A percentile compares a stretch with the other conserved stretches of the same genome.
Conservation (phyloP, 2,113 vertebrate genomes). For the Stegostoma tigrinum region DNA sequence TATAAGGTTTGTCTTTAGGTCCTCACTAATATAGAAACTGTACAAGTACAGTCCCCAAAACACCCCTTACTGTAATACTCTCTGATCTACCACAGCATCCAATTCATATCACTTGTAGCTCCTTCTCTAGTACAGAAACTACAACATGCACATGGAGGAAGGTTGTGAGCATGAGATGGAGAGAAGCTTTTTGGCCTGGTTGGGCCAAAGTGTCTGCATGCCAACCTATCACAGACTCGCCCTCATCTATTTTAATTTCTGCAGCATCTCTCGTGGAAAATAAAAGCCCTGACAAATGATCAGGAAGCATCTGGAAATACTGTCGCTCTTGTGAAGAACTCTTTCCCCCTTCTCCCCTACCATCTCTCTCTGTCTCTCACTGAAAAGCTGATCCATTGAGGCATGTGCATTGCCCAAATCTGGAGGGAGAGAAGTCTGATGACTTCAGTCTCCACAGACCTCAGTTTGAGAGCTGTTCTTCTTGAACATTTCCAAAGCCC, state of each 20-base stretch:
- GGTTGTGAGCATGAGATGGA: background rate
- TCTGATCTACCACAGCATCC: background rate
- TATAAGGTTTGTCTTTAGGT: background rate
- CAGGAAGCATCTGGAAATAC: background rate
- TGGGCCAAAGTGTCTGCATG: background rate
- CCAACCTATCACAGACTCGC: background rate
- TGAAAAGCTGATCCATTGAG: background rate
- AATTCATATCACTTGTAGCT: background rate
- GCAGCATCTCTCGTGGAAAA: background rate
- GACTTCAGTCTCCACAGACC: background rate
- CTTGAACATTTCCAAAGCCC: background rate
- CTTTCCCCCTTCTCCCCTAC: background rate
- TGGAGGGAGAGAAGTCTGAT: background rate
- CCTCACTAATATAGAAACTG: constrained; percentile 14
- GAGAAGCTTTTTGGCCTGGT: too few relatives aligned
- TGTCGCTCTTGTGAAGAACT: background rate
- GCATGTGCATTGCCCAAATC: background rate
- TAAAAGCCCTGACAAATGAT: too few relatives aligned
- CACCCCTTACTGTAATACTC: background rate
- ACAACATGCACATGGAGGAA: background rate
- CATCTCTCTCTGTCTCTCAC: background rate
- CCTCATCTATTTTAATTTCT: background rate
- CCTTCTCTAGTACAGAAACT: background rate
- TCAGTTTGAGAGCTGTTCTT: background rate
- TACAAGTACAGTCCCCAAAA: background rate